A percentile compares a stretch with the other conserved stretches of the same genome.
Conservation (phyloP, 2,888 invertebrate species). For the Archaeoteleia sp. region DNA sequence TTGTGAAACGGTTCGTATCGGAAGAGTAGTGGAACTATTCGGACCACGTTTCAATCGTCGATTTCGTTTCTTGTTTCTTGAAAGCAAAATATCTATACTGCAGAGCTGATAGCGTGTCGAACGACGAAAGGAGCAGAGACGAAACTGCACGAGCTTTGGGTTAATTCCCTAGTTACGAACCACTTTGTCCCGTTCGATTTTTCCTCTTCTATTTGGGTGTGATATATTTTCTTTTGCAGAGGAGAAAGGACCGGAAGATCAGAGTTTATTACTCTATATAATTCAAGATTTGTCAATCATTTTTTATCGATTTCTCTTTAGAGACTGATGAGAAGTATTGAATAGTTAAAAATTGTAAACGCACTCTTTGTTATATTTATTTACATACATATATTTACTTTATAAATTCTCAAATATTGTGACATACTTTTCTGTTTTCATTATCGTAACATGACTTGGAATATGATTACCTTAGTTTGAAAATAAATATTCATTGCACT, state of each 20-base stretch:
- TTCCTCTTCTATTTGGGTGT: constrained; percentile 37
- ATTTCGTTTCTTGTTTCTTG: constrained; percentile 15
- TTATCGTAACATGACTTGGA: too few relatives aligned
- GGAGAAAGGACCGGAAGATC: constrained; percentile 11
- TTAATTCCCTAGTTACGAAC: constrained; percentile 37
- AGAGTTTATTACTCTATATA: background rate
- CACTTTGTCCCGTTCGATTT: constrained; percentile 46
- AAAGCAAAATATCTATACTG: constrained; percentile 29
- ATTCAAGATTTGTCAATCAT: constrained; percentile 9
- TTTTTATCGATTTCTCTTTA: too few relatives aligned
- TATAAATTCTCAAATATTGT: too few relatives aligned
- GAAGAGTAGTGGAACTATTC: constrained; percentile 4
- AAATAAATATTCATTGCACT: too few relatives aligned
- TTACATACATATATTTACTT: too few relatives aligned
- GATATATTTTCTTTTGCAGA: constrained; percentile 25
- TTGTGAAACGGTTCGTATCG: constrained; percentile 1
- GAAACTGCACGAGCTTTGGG: constrained; percentile 43
- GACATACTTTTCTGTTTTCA: too few relatives aligned
- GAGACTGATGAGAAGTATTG: too few relatives aligned
- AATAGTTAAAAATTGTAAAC: too few relatives aligned
- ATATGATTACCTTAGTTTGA: too few relatives aligned
- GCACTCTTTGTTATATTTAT: too few relatives aligned
- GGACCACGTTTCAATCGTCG: constrained; percentile 5
- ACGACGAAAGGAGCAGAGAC: constrained; percentile 28
- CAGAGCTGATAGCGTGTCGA: constrained; percentile 37